These are phyloP conservation scores for Gobiocypris rarus DNA, from an alignment of 2,113 vertebrate genomes.

Conservation along the genomic window DNA sequence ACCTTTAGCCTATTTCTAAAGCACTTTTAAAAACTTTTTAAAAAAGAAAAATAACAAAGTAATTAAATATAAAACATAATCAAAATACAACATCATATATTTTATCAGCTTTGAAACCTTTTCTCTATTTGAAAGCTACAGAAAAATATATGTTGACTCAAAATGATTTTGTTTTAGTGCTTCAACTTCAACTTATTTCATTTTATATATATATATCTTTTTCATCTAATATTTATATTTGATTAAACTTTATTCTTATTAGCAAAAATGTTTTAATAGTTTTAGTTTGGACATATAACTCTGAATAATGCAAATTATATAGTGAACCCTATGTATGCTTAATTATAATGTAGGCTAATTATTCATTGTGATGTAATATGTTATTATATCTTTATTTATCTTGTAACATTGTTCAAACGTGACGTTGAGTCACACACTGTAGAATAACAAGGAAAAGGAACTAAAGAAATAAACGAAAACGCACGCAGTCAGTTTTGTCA, in stretches of 20 bases:
- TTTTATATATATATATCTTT: too few relatives aligned
- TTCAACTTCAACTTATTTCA: neutral
- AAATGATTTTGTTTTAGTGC: too few relatives aligned
- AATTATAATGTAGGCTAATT: neutral
- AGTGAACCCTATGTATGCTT: too few relatives aligned
- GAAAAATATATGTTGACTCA: too few relatives aligned
- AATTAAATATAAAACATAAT: too few relatives aligned
- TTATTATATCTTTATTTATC: neutral
- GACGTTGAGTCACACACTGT: neutral
- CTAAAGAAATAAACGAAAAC: neutral
- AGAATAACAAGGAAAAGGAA: neutral
- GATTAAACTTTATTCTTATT: neutral
- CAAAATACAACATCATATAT: too few relatives aligned
- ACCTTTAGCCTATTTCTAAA: too few relatives aligned
- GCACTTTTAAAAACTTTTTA: too few relatives aligned
- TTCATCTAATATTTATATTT: neutral
- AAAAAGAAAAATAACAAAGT: too few relatives aligned
- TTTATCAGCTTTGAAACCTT: too few relatives aligned
- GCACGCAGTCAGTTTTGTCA: neutral
- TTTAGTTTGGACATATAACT: neutral
- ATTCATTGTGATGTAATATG: neutral
- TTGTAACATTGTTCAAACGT: neutral
- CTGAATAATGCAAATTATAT: neutral
- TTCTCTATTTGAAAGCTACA: too few relatives aligned
- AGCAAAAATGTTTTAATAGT: neutral